A percentile compares a stretch with the other conserved stretches of the same genome.
phyloP scores from a whole-genome alignment of 2,113 vertebrate species.

The Chascanopsetta lugubris region DNA sequence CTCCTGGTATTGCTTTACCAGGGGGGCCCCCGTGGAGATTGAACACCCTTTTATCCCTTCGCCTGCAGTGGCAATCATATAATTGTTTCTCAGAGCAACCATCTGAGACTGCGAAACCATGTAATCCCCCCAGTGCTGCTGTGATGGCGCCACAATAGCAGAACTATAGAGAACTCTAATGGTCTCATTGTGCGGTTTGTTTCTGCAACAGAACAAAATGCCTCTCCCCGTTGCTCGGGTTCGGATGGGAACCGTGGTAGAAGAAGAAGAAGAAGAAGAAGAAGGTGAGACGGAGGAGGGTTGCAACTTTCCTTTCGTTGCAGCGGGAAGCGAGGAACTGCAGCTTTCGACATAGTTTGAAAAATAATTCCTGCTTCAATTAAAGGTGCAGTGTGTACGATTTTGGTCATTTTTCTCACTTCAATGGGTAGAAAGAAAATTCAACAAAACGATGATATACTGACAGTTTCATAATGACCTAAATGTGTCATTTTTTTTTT shows the following conservation, averaged over 20 bases:
- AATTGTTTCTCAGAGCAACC: conserved; percentile 72
- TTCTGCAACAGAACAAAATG: conserved; percentile 42
- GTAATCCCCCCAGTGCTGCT: conserved; percentile 53
- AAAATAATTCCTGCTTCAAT: too few species aligned
- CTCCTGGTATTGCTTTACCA: conserved; percentile 39
- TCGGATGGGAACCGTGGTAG: conserved; percentile 15
- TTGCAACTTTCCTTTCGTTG: too few species aligned
- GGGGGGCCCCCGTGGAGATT: conserved; percentile 24
- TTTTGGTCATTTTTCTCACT: too few species aligned
- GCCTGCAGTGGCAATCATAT: conserved; percentile 65
- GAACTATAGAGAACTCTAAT: conserved; percentile 31
- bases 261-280: too few species aligned
- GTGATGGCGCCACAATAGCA: conserved; percentile 49
- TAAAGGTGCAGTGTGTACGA: too few species aligned
- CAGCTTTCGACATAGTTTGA: too few species aligned
- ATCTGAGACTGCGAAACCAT: conserved; percentile 63
- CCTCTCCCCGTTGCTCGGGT: conserved; percentile 37
- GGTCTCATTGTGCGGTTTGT: conserved; percentile 43
- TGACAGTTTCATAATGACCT: too few species aligned
- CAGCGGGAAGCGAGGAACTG: too few species aligned
- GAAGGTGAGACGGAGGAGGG: too few species aligned
- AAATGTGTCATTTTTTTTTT: too few species aligned
- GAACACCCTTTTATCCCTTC: conserved; percentile 52
- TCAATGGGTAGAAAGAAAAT: too few species aligned
- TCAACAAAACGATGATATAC: too few species aligned